Percentiles rank a stretch among this genome's conserved stretches.
These are phyloP conservation scores for Poeciliopsis turneri DNA, from an alignment of 2,797 vertebrate genomes.

Conservation along the genomic window DNA sequence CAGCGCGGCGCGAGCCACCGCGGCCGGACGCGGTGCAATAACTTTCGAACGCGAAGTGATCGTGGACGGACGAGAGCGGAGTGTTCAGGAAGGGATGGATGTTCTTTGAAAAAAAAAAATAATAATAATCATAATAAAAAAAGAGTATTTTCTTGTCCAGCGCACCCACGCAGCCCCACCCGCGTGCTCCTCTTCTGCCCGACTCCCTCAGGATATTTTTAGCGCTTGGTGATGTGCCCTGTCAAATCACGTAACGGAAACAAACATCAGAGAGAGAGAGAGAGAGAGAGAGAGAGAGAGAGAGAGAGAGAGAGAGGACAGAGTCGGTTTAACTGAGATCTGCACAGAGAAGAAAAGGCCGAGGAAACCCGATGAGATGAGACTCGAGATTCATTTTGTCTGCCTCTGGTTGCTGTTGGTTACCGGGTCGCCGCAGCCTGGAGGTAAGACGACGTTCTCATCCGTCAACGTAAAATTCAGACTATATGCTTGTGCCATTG, in stretches of 20 bases:
- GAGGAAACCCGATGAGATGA: conserved; percentile 51
- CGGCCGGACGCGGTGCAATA: conserved; percentile 5
- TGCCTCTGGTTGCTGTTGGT: conserved; percentile 62
- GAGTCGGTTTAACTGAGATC: conserved; percentile 18
- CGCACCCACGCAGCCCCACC: conserved; percentile 60
- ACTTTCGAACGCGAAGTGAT: not conserved
- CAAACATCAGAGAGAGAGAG: conserved; percentile 45
- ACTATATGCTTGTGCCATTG: not conserved
- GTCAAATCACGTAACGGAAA: conserved; percentile 80
- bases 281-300: not conserved
- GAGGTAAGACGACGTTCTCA: conserved; percentile 57
- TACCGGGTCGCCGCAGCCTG: conserved; percentile 53
- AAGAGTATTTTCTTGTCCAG: not conserved
- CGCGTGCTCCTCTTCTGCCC: conserved; percentile 72
- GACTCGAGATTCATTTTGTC: conserved; percentile 33
- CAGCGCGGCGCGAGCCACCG: conserved; percentile 17
- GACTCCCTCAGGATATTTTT: conserved; percentile 81
- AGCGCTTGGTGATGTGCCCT: conserved; percentile 74
- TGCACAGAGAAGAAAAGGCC: conserved; percentile 9
- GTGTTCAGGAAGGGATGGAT: no score
- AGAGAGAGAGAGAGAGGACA: not conserved
- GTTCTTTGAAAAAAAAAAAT: no score
- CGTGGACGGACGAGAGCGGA: not conserved
- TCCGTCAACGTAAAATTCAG: conserved; percentile 2
- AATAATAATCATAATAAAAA: not conserved